Base-by-base conservation (phyloP, 30 jellyfish, hydroid and myxozoan genomes). In the Aurelia aurita complex sp. Pacific region DNA sequence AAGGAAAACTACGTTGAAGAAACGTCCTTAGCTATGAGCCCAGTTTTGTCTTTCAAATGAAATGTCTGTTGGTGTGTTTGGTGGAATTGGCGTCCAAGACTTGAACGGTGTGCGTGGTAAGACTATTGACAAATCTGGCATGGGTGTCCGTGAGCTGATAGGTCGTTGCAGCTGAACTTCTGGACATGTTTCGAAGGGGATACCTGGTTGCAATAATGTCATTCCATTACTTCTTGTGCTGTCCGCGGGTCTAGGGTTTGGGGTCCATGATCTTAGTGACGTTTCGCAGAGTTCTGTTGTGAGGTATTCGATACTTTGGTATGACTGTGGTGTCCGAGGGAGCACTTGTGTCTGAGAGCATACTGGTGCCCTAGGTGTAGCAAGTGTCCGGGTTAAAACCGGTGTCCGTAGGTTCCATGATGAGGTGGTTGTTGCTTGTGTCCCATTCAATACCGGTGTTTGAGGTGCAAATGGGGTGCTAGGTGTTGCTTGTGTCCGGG, bases 251-350 rank as follows among this genome's bases (percentile, higher is more conserved):
- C 57, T 7, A 46, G 57, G 57, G 15, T 9, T 9, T 3, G 57
- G 57, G 6, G 57, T 46, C 57, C 57, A 46, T 46, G 57, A 46
- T 46, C 57, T 8, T 46, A 46, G 14, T 46, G 57, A 46, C 12
- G 57, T 46, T 46, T 46, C 70, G 13, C 70, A 61, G 70, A 61
- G 36, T 2, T 61, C 36, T 61, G 70, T 61, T 23, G 32, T 61
- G 11, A 61, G 70, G 36, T 17, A 23, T 61, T 61, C 12, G 36
- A 17, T 61, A 61, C 36, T 12, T 13, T 61, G 36, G 36, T 17
- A 61, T 61, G 68, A 18, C 29, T 59, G 68, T 59, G 68, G 68
- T 59, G 70, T 61, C 70, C 70, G 70, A 23, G 36, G 36, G 36
- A 17, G 36, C 36, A 15, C 70, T 17, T 35, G 33, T 61, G 38